phyloP scores from a whole-genome alignment of 2,113 vertebrate species.

The Okapia johnstoni region DNA sequence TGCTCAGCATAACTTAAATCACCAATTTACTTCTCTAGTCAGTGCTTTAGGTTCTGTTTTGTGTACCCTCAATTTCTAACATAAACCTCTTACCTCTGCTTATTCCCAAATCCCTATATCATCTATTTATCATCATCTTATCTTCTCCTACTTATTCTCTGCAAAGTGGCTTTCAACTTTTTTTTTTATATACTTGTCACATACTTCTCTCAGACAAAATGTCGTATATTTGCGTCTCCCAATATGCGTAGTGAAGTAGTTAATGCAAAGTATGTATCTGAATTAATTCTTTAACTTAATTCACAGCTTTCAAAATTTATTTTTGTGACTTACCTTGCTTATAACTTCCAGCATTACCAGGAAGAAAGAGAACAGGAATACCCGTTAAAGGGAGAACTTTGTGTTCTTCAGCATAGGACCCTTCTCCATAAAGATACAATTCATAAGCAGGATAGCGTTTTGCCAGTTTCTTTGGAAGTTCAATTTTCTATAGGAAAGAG shows the following conservation, averaged over 20 bases:
- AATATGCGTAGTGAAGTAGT: neutral
- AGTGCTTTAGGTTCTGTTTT: neutral
- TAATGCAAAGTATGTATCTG: neutral
- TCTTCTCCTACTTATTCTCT: neutral
- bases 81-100: neutral
- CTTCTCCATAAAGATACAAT: conserved; percentile 96
- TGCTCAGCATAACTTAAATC: neutral
- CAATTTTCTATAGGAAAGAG: conserved; percentile 86
- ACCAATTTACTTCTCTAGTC: neutral
- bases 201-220: neutral
- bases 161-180: neutral
- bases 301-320: neutral
- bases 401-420: conserved; percentile 91
- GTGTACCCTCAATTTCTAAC: neutral
- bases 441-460: conserved; percentile 91
- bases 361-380: conserved; percentile 97
- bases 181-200: neutral
- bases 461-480: conserved; percentile 89
- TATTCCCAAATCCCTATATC: neutral
- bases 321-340: conserved; percentile 90
- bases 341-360: conserved; percentile 97
- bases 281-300: neutral
- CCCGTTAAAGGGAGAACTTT: conserved; percentile 89
- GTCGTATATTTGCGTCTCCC: neutral
- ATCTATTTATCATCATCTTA: neutral